Percentiles rank a stretch among this genome's conserved stretches.
Conservation (phyloP, 2,113 vertebrate species). For the Oenanthe oenanthe region DNA sequence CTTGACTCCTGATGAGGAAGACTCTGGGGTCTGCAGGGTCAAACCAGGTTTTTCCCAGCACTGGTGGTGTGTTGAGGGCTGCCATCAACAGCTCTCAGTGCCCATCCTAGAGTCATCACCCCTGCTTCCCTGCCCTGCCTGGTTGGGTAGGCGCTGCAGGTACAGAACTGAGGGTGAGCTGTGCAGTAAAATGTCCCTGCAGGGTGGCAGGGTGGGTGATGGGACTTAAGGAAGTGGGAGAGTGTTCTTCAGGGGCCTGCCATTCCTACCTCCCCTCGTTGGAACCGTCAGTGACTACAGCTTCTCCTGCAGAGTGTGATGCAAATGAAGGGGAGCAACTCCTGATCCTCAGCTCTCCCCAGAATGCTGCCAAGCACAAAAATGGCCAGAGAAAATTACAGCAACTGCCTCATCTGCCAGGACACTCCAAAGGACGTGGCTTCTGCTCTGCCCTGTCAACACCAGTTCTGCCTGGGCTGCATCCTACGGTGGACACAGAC, state of each 20-base stretch:
- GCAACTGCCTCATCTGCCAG: neutral
- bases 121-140: neutral
- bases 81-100: neutral
- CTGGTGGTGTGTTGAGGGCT: neutral
- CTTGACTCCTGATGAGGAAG: neutral
- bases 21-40: neutral
- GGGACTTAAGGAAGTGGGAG: neutral
- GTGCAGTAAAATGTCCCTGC: neutral
- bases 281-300: neutral
- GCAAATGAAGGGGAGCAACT: neutral
- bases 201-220: neutral
- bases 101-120: neutral
- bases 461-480: neutral
- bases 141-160: fast-evolving
- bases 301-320: neutral
- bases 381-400: neutral
- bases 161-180: neutral
- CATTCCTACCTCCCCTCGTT: neutral
- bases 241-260: neutral
- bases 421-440: neutral
- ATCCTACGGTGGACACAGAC: neutral
- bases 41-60: neutral
- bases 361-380: neutral
- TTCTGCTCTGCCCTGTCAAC: neutral
- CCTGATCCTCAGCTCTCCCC: neutral